A percentile compares a stretch with the other conserved stretches of the same genome.
Conservation (phyloP, 2,113 vertebrate genomes). For the Limanda limanda region DNA sequence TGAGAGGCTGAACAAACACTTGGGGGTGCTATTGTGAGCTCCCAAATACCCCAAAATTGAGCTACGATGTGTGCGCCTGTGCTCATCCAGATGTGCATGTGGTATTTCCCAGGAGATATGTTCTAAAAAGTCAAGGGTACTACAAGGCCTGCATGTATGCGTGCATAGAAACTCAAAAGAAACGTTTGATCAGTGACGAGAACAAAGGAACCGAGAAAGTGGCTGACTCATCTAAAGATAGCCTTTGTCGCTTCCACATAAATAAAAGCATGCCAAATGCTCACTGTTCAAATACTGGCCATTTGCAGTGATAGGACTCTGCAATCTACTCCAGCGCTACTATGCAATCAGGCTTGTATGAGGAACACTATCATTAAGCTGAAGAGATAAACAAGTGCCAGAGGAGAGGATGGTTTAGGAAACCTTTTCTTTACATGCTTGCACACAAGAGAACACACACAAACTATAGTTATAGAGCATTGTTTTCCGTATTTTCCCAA, state of each 20-base stretch:
- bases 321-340: slow-evolving; percentile 61
- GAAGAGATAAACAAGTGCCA: slow-evolving; percentile 72
- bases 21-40: slow-evolving; percentile 63
- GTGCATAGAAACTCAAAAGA: slow-evolving; percentile 4
- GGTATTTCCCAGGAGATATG: slow-evolving; percentile 38
- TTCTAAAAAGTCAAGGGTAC: slow-evolving; percentile 24
- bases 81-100: slow-evolving; percentile 31
- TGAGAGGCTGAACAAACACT: slow-evolving; percentile 68
- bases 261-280: slow-evolving; percentile 67
- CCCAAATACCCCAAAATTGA: slow-evolving; percentile 59
- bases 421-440: slow-evolving; percentile 68
- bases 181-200: slow-evolving; percentile 50
- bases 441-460: slow-evolving; percentile 58
- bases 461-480: slow-evolving; percentile 8
- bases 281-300: slow-evolving; percentile 68
- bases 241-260: slow-evolving; percentile 52
- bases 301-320: slow-evolving; percentile 68
- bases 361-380: slow-evolving; percentile 75
- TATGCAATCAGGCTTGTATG: slow-evolving; percentile 66
- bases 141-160: not conserved
- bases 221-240: slow-evolving; percentile 75
- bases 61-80: slow-evolving; percentile 6
- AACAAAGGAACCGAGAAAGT: slow-evolving; percentile 71
- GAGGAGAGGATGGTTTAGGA: slow-evolving; percentile 68
- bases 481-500: not conserved